These are phyloP conservation scores for Marmota flaviventris DNA, from an alignment of 2,113 vertebrate species.

Conservation along the genomic window DNA sequence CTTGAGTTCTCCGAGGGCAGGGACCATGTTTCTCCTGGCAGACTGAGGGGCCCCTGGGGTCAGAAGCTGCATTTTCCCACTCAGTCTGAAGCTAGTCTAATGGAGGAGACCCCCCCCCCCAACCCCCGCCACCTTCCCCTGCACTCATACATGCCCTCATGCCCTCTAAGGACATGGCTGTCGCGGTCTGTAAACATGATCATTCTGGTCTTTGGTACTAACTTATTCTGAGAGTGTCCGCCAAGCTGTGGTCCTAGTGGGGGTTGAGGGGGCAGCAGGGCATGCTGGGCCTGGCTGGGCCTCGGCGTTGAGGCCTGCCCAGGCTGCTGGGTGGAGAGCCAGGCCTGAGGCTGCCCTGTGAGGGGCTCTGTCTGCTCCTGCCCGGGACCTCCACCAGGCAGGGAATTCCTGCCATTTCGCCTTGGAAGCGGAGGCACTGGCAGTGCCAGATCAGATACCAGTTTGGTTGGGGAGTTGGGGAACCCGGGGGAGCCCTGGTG, in stretches of 20 bases:
- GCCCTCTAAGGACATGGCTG: not conserved
- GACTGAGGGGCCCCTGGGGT: not conserved
- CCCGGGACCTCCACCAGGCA: not conserved
- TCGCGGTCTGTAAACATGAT: not conserved
- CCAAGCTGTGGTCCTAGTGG: not conserved
- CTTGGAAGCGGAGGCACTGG: not conserved
- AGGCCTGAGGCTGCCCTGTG: not conserved
- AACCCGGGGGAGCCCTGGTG: slow-evolving; percentile 47
- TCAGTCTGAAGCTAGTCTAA: not conserved
- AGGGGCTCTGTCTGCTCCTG: slow-evolving; percentile 44
- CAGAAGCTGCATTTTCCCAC: not conserved
- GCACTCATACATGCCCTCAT: not conserved
- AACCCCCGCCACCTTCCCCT: too few species aligned
- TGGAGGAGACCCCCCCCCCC: not conserved
- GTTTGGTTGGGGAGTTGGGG: not conserved
- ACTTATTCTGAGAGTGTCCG: not conserved
- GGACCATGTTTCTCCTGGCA: too few species aligned
- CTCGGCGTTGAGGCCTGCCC: not conserved
- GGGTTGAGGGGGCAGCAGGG: not conserved
- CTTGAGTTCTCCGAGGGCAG: not conserved
- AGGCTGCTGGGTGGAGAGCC: not conserved
- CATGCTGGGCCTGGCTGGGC: not conserved
- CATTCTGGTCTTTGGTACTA: not conserved
- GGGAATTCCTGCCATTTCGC: slow-evolving; percentile 16
- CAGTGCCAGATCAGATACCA: slow-evolving; percentile 69